Percentiles rank a stretch among this genome's conserved stretches.
phyloP scores from a whole-genome alignment of 1,140 invertebrate genomes.

The Heliconius congener region DNA sequence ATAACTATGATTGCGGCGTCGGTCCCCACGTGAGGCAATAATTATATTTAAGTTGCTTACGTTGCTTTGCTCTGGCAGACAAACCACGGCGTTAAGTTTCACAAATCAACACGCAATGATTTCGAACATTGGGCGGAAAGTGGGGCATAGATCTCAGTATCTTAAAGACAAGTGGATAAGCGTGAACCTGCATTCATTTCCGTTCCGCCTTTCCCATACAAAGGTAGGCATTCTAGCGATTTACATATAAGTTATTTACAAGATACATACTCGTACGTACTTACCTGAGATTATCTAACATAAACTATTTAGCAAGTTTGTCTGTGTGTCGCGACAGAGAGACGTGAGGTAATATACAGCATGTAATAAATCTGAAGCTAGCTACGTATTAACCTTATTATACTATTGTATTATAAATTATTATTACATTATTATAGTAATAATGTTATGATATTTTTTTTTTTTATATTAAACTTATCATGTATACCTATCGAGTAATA shows the following conservation, averaged over 20 bases:
- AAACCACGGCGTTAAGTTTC: too few species aligned
- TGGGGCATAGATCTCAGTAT: not conserved
- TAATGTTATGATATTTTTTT: not conserved
- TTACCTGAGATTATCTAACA: constrained; percentile 23
- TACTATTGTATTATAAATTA: constrained; percentile 16
- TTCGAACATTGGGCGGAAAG: not conserved
- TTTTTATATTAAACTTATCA: too few species aligned
- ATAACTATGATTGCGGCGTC: too few species aligned
- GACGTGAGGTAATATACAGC: constrained; percentile 13
- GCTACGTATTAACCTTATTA: constrained; percentile 22
- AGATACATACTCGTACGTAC: not conserved
- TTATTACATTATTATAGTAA: not conserved
- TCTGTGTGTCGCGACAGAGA: constrained; percentile 23
- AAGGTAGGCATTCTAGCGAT: not conserved
- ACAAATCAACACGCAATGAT: not conserved
- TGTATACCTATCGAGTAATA: too few species aligned
- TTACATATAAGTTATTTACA: constrained; percentile 22
- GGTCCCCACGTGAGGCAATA: too few species aligned
- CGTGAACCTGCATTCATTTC: not conserved
- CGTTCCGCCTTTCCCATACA: not conserved
- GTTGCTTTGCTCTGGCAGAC: too few species aligned
- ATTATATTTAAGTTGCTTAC: too few species aligned
- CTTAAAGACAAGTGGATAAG: not conserved
- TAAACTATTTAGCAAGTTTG: constrained; percentile 24
- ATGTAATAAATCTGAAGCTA: constrained; percentile 18